Percentiles rank a stretch among this genome's conserved stretches.
Evolutionary conservation across 2,113 vertebrate genomes (phyloP).

Genomic region (Petrocephalus microphthalmus): DNA sequence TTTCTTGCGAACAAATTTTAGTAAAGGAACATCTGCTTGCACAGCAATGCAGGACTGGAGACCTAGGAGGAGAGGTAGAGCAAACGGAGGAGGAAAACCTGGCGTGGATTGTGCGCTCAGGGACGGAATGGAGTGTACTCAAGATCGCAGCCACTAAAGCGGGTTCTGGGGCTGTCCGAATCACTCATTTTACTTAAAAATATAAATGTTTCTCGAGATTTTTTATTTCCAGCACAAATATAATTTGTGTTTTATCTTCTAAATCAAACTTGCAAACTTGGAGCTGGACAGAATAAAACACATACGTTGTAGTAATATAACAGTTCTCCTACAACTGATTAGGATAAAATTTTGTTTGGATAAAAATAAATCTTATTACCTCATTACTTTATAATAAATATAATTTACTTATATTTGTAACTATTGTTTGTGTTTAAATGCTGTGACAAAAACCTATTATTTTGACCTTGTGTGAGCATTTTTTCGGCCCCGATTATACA

Average conservation of each 20-base stretch:
- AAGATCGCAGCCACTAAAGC: slow-evolving; percentile 4
- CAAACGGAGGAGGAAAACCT: slow-evolving; percentile 57
- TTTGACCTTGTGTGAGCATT: background rate
- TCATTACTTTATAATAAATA: background rate
- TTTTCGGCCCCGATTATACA: background rate
- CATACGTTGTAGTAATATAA: background rate
- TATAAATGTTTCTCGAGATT: background rate
- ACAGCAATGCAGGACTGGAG: slow-evolving; percentile 60
- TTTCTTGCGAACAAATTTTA: slow-evolving; percentile 44
- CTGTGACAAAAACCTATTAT: background rate
- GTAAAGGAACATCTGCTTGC: slow-evolving; percentile 61
- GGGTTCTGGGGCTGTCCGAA: background rate
- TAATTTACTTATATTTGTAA: background rate
- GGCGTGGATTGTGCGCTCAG: slow-evolving; percentile 47
- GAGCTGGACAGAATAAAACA: background rate
- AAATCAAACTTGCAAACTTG: background rate
- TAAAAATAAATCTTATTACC: background rate
- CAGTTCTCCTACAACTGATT: background rate
- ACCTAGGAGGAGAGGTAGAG: slow-evolving; percentile 46
- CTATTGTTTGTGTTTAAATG: background rate
- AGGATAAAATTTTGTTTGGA: background rate
- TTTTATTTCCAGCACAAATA: background rate
- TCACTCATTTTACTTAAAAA: background rate
- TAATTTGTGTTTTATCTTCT: background rate
- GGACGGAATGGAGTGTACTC: slow-evolving; percentile 47